These are phyloP conservation scores for Chrysina gloriosa DNA, from an alignment of 2,888 invertebrate species.

Conservation along the genomic window DNA sequence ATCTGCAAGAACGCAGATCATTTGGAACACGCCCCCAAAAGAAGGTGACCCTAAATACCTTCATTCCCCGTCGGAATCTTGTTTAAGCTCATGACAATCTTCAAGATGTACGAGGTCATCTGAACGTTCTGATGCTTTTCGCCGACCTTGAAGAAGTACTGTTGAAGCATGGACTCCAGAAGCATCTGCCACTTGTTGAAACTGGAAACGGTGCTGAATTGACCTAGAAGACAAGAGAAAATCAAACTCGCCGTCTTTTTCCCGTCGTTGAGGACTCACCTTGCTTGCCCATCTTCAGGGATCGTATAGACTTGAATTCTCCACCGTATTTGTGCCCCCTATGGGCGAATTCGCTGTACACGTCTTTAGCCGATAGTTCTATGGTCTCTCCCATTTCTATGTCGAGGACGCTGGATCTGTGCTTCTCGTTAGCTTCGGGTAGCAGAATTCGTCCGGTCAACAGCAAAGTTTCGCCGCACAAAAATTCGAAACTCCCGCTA, in stretches of 20 bases:
- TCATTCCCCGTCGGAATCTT: slow-evolving; percentile 54
- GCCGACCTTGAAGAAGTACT: slow-evolving; percentile 72
- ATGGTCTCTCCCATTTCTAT: slow-evolving; percentile 64
- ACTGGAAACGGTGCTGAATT: slow-evolving; percentile 16
- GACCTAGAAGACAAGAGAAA: background rate
- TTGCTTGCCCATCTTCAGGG: slow-evolving; percentile 58
- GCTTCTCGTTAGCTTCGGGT: slow-evolving; percentile 69
- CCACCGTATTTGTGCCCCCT: slow-evolving; percentile 72
- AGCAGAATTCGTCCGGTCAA: slow-evolving; percentile 77
- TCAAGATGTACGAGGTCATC: slow-evolving; percentile 74
- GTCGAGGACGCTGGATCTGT: slow-evolving; percentile 66
- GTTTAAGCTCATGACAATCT: slow-evolving; percentile 63
- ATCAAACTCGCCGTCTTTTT: background rate
- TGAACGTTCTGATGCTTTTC: slow-evolving; percentile 76
- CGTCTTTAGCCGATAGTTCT: slow-evolving; percentile 71
- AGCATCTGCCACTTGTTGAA: slow-evolving; percentile 83
- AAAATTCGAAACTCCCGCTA: slow-evolving; percentile 62
- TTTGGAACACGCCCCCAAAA: background rate
- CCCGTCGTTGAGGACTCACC: slow-evolving; percentile 47
- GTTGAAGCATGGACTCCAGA: slow-evolving; percentile 90
- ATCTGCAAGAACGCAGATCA: slow-evolving; percentile 46
- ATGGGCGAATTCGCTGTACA: slow-evolving; percentile 77
- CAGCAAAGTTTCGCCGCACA: slow-evolving; percentile 72
- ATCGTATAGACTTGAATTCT: slow-evolving; percentile 57
- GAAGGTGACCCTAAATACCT: slow-evolving; percentile 35